Evolutionary conservation across 2,113 vertebrate species (phyloP), one percentile per base, ranked within the genome.

Genomic region (Ornithorhynchus anatinus): DNA sequence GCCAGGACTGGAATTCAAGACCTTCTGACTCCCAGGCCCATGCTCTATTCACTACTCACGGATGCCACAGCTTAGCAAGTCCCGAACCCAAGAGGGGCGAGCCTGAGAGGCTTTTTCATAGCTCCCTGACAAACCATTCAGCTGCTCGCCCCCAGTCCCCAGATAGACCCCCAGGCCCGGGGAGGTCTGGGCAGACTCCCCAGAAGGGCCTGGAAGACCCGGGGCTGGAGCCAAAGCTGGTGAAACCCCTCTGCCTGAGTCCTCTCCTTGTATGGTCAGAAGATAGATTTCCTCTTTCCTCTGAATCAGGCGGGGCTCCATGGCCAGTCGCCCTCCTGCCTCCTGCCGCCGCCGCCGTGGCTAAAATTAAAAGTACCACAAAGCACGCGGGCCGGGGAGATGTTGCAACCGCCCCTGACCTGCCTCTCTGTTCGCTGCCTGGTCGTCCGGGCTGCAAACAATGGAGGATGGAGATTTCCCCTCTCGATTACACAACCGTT

Each of bases 351-450:
- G n/a, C n/a, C n/a, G n/a, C n/a, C n/a, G n/a, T n/a, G n/a, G 77
- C 89, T 90, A 89, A 89, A 90, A 90, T 90, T 86, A 90, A 87
- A 57, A n/a, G n/a, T 78, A 73, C 83, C 77, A 75, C 72, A 83
- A 77, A 81, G 73, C 79, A 86, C 75, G 87, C 81, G 78, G 44
- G 76, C 75, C 1, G 33, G 17, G 20, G 33, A 38, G 42, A 51
- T 89, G 84, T 88, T 77, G 87, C 86, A 90, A 89, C 86, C 79
- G 27, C 44, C 37, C 69, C 66, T 80, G 59, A 63, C 65, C 53
- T 53, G 70, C 83, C 67, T 33, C 79, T 83, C 51, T 20, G 60
- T 79, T 84, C 61, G 76, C 72, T 80, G 87, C 69, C 58, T 61
- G 58, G 51, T 63, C 78, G 67, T 50, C 69, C 81, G 78, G 58